Conservation (phyloP, 2,888 invertebrate genomes). For the Dascillus cervinus region DNA sequence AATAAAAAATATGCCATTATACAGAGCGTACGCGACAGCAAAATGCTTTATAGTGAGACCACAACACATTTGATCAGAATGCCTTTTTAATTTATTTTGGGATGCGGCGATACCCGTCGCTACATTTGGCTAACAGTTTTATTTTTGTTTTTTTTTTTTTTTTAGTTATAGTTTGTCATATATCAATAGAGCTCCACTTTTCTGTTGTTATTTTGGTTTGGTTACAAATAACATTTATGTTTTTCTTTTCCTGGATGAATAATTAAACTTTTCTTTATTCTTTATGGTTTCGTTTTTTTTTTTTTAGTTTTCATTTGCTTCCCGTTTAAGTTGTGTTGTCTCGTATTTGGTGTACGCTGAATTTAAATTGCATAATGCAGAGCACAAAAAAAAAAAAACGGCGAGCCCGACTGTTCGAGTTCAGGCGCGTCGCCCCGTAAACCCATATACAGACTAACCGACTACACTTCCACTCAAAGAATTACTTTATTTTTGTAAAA, state of each 20-base stretch:
- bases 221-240: conserved; percentile 23
- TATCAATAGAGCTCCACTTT: conserved; percentile 12
- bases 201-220: conserved; percentile 28
- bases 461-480: conserved; percentile 34
- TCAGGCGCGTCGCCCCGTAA: conserved; percentile 18
- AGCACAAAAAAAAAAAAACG: conserved; percentile 27
- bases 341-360: conserved; percentile 36
- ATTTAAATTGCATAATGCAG: conserved; percentile 25
- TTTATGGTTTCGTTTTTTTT: conserved; percentile 23
- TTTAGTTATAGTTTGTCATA: conserved; percentile 12
- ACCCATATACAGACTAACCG: conserved; percentile 39
- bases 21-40: conserved; percentile 33
- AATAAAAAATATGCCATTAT: conserved; percentile 34
- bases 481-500: conserved; percentile 37
- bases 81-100: too few species aligned
- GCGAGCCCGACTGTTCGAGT: conserved; percentile 14
- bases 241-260: conserved; percentile 22
- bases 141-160: conserved; percentile 18
- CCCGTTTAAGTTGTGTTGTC: conserved; percentile 31
- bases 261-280: conserved; percentile 29
- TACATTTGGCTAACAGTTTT: too few species aligned
- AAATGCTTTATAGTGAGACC: conserved; percentile 39
- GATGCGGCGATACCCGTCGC: too few species aligned
- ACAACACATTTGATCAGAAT: conserved; percentile 21
- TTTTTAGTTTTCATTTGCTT: conserved; percentile 20